Conservation (phyloP, 2,888 invertebrate genomes). For the Ormyrus thymus region DNA sequence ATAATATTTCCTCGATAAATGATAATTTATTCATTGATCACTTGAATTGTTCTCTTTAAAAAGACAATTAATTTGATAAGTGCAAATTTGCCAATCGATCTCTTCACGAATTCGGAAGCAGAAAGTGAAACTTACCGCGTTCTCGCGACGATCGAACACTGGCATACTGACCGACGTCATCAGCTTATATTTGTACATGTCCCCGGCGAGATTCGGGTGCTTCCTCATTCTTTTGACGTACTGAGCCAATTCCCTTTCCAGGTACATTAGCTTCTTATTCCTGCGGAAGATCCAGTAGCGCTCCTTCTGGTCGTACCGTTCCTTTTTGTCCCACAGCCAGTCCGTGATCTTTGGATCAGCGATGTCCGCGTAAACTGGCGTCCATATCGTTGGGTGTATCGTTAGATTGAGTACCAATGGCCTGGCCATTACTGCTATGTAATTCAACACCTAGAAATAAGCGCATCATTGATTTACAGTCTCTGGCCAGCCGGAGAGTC, state of each 20-base stretch:
- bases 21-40: neutral
- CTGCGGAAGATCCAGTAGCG: conserved; percentile 82
- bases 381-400: conserved; percentile 96
- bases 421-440: conserved; percentile 97
- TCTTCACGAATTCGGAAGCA: no score
- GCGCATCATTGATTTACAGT: no score
- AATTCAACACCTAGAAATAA: conserved; percentile 82
- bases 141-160: conserved; percentile 90
- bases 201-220: conserved; percentile 63
- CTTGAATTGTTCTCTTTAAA: no score
- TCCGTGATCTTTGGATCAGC: conserved; percentile 94
- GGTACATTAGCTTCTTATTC: conserved; percentile 79
- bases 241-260: conserved; percentile 81
- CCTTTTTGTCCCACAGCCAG: conserved; percentile 91
- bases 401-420: conserved; percentile 92
- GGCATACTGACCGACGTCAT: conserved; percentile 96
- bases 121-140: conserved; percentile 81
- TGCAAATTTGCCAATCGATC: no score
- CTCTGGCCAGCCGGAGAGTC: no score
- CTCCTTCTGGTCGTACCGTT: conserved; percentile 87
- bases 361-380: conserved; percentile 95
- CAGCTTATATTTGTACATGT: conserved; percentile 79
- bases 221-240: conserved; percentile 77
- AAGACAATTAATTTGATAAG: no score
- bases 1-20: no score